Conservation (phyloP, 2,888 invertebrate genomes). For the Phlogophora meticulosa region DNA sequence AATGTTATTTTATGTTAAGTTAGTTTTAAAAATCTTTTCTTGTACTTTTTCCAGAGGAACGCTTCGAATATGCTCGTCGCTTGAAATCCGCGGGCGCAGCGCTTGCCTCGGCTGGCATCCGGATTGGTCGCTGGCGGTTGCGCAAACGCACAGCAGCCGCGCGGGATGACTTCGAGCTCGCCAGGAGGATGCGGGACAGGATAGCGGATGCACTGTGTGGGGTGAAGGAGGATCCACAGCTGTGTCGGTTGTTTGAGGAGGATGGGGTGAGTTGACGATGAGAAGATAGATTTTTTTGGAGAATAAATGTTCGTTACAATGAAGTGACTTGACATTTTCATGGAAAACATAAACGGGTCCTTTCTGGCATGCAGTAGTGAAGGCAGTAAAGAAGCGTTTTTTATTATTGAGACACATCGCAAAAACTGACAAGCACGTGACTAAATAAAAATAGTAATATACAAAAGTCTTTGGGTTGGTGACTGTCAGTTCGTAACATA, state of each 20-base stretch:
- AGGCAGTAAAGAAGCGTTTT: too few relatives aligned
- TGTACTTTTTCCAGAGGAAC: constrained; percentile 93
- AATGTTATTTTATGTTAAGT: too few relatives aligned
- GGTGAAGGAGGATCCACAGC: constrained; percentile 94
- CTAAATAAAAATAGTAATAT: too few relatives aligned
- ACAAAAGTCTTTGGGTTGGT: too few relatives aligned
- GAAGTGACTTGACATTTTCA: background rate
- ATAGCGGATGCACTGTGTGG: constrained; percentile 96
- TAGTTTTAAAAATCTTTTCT: too few relatives aligned
- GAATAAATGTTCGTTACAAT: background rate
- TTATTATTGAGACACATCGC: too few relatives aligned
- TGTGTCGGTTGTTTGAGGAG: constrained; percentile 95
- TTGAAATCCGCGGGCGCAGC: constrained; percentile 96
- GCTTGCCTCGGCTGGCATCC: constrained; percentile 96
- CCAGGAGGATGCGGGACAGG: constrained; percentile 96
- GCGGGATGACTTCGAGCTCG: constrained; percentile 97
- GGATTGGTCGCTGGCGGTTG: constrained; percentile 96
- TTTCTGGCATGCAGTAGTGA: too few relatives aligned
- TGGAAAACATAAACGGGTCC: too few relatives aligned
- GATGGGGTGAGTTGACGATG: constrained; percentile 91
- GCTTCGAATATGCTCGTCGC: constrained; percentile 98
- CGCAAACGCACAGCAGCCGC: constrained; percentile 98
- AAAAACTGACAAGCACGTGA: too few relatives aligned
- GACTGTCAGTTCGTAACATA: too few relatives aligned
- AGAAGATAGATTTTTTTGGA: background rate